Evolutionary conservation across 1,140 invertebrate genomes (phyloP).

Genomic region (Geopemphigus sp.): DNA sequence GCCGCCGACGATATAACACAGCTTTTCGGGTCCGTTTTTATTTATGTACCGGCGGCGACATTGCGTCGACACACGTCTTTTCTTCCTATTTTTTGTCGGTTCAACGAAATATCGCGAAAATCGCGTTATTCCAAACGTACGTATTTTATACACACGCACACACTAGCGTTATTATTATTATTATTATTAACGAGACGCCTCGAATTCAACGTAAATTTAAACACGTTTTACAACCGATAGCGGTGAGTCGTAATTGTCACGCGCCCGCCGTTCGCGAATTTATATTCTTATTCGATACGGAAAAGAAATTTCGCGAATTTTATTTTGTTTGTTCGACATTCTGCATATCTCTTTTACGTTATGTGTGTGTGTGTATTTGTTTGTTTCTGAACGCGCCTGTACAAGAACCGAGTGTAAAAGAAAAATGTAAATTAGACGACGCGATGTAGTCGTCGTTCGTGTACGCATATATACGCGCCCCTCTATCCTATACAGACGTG

Average conservation of each 20-base stretch:
- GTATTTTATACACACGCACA: background rate
- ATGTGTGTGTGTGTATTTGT: too few species aligned
- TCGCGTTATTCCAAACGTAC: too few species aligned
- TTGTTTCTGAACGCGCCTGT: too few species aligned
- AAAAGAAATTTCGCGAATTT: too few species aligned
- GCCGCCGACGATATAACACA: background rate
- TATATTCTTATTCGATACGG: too few species aligned
- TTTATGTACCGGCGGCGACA: background rate
- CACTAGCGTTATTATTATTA: too few species aligned
- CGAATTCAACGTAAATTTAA: background rate
- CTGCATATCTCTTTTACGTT: too few species aligned
- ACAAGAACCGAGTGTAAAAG: background rate
- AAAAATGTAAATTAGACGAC: constrained; percentile 3
- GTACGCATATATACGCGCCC: background rate
- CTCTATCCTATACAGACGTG: too few species aligned
- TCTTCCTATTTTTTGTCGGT: background rate
- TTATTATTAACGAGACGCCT: too few species aligned
- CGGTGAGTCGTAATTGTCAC: background rate
- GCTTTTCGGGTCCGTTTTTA: background rate
- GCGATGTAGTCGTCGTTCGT: background rate
- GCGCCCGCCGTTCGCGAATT: too few species aligned
- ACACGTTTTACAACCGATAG: background rate
- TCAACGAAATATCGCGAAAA: too few species aligned
- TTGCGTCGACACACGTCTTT: background rate
- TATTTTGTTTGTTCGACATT: too few species aligned